These are phyloP conservation scores for Hirtodrosophila confusa DNA, from an alignment of 2,888 invertebrate genomes.

Conservation along the genomic window DNA sequence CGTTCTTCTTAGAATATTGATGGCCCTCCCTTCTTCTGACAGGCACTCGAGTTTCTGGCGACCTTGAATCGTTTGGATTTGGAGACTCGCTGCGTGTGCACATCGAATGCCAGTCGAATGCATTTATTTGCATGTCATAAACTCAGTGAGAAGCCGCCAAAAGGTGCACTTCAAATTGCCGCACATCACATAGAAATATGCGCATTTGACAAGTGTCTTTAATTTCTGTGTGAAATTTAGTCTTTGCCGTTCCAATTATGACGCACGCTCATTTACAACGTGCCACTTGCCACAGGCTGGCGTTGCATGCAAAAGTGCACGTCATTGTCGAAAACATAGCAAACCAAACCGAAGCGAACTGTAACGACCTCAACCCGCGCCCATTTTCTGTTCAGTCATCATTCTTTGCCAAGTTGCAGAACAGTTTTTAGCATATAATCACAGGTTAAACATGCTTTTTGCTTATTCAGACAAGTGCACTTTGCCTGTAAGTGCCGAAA, in stretches of 20 bases:
- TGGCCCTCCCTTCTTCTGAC: too few relatives aligned
- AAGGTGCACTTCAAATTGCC: conserved; percentile 34
- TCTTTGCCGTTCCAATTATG: conserved; percentile 43
- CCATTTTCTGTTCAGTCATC: conserved; percentile 64
- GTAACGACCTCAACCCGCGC: conserved; percentile 21
- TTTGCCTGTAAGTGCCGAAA: not conserved
- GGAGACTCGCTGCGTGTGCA: conserved; percentile 15
- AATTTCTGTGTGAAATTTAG: conserved; percentile 33
- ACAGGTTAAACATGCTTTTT: conserved; percentile 16
- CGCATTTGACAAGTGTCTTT: conserved; percentile 29
- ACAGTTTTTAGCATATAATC: not conserved
- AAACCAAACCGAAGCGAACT: conserved; percentile 18
- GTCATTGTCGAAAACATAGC: conserved; percentile 29
- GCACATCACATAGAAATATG: conserved; percentile 23
- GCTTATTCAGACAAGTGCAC: conserved; percentile 5
- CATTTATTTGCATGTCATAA: conserved; percentile 24
- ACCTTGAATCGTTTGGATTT: conserved; percentile 40
- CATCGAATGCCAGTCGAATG: conserved; percentile 30
- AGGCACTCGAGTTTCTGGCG: not conserved
- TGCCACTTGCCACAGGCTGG: conserved; percentile 11
- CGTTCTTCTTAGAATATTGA: too few relatives aligned
- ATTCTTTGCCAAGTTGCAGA: conserved; percentile 45
- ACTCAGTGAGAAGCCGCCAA: conserved; percentile 10
- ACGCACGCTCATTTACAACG: conserved; percentile 41
- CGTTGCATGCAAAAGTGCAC: conserved; percentile 31